Evolutionary conservation across 2,797 vertebrate genomes (phyloP).

Genomic region (Pteropus rufus): DNA sequence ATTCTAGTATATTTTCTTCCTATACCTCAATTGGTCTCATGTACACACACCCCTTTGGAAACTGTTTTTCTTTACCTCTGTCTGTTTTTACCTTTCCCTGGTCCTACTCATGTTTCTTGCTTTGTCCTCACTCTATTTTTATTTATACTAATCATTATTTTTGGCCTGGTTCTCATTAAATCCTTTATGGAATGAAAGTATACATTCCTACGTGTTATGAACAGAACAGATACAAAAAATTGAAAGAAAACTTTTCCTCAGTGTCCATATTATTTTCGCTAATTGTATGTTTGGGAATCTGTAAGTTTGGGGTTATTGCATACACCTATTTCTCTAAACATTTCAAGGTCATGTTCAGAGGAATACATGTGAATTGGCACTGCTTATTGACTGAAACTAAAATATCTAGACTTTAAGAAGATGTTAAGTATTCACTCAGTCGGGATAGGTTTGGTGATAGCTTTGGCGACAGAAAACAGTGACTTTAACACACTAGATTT

Average conservation of each 20-base stretch:
- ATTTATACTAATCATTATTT: neutral
- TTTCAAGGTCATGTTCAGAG: conserved; percentile 14
- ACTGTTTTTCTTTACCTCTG: neutral
- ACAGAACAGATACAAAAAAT: conserved; percentile 29
- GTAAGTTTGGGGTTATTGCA: neutral
- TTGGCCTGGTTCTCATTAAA: neutral
- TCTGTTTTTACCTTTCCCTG: neutral
- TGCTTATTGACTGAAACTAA: conserved; percentile 1
- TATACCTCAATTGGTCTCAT: neutral
- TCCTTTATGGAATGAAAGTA: neutral
- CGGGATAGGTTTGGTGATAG: neutral
- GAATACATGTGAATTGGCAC: conserved; percentile 40
- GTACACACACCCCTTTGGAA: neutral
- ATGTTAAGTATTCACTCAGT: conserved; percentile 34
- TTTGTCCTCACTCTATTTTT: neutral
- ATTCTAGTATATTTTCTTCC: neutral
- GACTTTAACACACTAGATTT: neutral
- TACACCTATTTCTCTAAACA: neutral
- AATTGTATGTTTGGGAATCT: conserved; percentile 39
- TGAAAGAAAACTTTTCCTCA: neutral
- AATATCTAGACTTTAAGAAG: conserved; percentile 24
- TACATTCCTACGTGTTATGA: neutral
- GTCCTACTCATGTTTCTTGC: neutral
- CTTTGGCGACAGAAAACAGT: neutral
- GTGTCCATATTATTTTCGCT: conserved; percentile 31